phyloP scores from a whole-genome alignment of 1,140 invertebrate species.

The Octopus bimaculoides region DNA sequence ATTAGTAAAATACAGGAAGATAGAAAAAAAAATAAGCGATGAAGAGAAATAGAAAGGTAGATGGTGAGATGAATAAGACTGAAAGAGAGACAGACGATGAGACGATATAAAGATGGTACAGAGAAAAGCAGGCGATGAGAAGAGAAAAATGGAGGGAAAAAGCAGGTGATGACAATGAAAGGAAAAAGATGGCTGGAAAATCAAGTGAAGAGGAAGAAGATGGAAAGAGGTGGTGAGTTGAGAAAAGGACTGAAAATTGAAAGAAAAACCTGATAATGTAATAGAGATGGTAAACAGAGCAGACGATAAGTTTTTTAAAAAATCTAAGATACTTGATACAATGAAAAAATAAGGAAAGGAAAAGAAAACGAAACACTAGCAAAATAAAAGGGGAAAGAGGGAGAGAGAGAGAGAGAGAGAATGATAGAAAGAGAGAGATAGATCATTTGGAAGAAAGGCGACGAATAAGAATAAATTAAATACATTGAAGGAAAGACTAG shows the following conservation, averaged over 20 bases:
- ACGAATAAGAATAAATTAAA: too few relatives aligned
- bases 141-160: background rate
- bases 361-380: background rate
- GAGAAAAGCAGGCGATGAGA: background rate
- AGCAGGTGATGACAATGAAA: background rate
- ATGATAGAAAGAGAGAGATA: too few relatives aligned
- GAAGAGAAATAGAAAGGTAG: constrained; percentile 1
- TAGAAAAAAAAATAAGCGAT: background rate
- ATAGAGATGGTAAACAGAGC: background rate
- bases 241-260: too few relatives aligned
- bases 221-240: too few relatives aligned
- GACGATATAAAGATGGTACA: background rate
- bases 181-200: background rate
- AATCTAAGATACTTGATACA: background rate
- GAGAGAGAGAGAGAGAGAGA: background rate
- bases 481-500: too few relatives aligned
- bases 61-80: background rate
- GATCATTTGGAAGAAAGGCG: too few relatives aligned
- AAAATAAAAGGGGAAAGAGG: background rate
- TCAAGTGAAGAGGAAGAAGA: background rate
- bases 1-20: too few relatives aligned
- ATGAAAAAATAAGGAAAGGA: background rate
- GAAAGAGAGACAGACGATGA: background rate
- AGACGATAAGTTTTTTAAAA: background rate
- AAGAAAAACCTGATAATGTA: too few relatives aligned